These are phyloP conservation scores for Protophormia terraenovae DNA, from an alignment of 2,888 invertebrate species.

Conservation along the genomic window DNA sequence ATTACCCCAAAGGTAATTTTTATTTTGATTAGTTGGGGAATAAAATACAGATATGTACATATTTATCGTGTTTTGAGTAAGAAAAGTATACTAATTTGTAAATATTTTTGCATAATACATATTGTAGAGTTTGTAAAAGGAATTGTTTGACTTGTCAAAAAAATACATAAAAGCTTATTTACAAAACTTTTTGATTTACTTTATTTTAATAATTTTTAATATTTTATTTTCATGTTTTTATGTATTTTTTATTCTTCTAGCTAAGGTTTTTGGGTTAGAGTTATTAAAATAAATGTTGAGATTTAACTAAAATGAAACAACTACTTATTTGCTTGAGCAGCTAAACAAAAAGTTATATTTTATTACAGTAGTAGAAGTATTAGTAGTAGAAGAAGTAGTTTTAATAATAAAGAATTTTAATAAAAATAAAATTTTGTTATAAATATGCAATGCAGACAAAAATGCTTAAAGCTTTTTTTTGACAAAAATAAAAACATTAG, in stretches of 20 bases:
- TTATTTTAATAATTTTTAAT: background rate
- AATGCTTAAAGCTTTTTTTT: background rate
- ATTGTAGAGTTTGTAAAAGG: background rate
- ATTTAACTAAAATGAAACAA: background rate
- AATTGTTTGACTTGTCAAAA: background rate
- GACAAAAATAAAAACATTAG: background rate
- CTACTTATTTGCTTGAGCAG: background rate
- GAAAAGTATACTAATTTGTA: background rate
- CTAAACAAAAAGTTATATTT: background rate
- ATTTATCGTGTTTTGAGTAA: background rate
- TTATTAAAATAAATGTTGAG: background rate
- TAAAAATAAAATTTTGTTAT: background rate
- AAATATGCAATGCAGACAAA: background rate
- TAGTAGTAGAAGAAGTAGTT: background rate
- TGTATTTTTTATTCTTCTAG: background rate
- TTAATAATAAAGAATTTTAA: background rate
- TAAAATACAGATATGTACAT: background rate
- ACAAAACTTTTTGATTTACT: background rate
- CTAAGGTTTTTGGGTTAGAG: background rate
- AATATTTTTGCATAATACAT: background rate
- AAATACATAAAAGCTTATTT: background rate
- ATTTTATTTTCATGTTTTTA: background rate
- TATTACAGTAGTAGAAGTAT: no score
- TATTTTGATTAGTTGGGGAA: slow-evolving; percentile 16
- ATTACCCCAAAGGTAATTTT: slow-evolving; percentile 11